A percentile compares a stretch with the other conserved stretches of the same genome.
These are phyloP conservation scores for Samia ricini DNA, from an alignment of 1,140 invertebrate species.

Conservation along the genomic window DNA sequence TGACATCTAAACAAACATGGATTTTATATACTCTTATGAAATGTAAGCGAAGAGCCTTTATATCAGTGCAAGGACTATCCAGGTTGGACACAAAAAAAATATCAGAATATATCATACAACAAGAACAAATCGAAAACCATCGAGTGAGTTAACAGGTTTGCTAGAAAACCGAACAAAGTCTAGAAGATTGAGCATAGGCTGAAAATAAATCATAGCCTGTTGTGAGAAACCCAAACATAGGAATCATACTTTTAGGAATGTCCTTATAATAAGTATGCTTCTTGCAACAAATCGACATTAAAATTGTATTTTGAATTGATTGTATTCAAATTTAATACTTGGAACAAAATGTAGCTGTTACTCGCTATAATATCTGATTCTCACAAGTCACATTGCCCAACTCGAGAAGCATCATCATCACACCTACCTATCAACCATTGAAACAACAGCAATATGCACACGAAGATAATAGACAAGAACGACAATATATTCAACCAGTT, in stretches of 20 bases:
- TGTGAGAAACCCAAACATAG: too few species aligned
- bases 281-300: too few species aligned
- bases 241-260: not conserved
- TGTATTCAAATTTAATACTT: not conserved
- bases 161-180: not conserved
- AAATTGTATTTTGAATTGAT: too few species aligned
- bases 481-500: constrained; percentile 66
- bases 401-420: constrained; percentile 22
- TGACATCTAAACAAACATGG: too few species aligned
- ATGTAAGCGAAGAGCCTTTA: too few species aligned
- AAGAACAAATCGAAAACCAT: too few species aligned
- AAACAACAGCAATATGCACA: constrained; percentile 46
- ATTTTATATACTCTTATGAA: too few species aligned
- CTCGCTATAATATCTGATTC: not conserved
- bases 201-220: not conserved
- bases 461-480: constrained; percentile 54
- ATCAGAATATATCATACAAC: too few species aligned
- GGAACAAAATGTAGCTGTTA: not conserved
- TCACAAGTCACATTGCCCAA: constrained; percentile 33
- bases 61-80: too few species aligned
- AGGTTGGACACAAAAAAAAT: too few species aligned
- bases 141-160: too few species aligned
- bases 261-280: not conserved
- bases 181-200: not conserved
- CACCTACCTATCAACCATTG: constrained; percentile 48